Evolutionary conservation across 2,113 vertebrate species (phyloP).

Genomic region (Gadus macrocephalus): DNA sequence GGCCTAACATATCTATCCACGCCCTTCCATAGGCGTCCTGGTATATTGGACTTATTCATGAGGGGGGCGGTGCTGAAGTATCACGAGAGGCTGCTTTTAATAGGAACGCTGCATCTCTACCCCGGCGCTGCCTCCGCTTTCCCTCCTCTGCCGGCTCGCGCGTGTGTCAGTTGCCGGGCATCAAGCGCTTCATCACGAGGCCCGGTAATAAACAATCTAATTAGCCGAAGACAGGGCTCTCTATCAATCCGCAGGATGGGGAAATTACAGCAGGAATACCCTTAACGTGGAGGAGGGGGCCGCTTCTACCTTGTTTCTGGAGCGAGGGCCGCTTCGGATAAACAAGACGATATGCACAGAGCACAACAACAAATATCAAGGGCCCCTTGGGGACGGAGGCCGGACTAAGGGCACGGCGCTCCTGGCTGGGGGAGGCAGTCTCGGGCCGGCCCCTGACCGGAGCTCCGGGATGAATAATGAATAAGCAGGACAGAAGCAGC

Average conservation of each 20-base stretch:
- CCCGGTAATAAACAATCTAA: conserved; percentile 54
- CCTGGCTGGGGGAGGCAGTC: conserved; percentile 48
- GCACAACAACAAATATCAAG: no score
- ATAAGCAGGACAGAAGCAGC: conserved; percentile 66
- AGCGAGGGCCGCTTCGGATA: no score
- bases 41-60: conserved; percentile 31
- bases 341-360: no score
- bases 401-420: neutral
- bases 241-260: conserved; percentile 46
- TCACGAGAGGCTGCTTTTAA: no score
- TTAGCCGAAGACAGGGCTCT: conserved; percentile 46
- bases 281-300: conserved; percentile 24
- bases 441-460: conserved; percentile 55
- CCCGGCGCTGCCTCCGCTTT: conserved; percentile 26
- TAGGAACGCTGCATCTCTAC: conserved; percentile 32
- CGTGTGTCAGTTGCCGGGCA: conserved; percentile 18
- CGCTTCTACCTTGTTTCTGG: conserved; percentile 15
- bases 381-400: no score
- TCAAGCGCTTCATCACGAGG: conserved; percentile 54
- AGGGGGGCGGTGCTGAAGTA: neutral
- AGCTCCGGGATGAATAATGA: conserved; percentile 71
- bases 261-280: conserved; percentile 29
- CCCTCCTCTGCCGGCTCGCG: conserved; percentile 32
- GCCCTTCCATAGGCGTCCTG: conserved; percentile 23
- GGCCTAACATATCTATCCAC: conserved; percentile 19